These are phyloP conservation scores for Pristionchus maxplancki DNA, from an alignment of 2,888 invertebrate species.

Conservation along the genomic window DNA sequence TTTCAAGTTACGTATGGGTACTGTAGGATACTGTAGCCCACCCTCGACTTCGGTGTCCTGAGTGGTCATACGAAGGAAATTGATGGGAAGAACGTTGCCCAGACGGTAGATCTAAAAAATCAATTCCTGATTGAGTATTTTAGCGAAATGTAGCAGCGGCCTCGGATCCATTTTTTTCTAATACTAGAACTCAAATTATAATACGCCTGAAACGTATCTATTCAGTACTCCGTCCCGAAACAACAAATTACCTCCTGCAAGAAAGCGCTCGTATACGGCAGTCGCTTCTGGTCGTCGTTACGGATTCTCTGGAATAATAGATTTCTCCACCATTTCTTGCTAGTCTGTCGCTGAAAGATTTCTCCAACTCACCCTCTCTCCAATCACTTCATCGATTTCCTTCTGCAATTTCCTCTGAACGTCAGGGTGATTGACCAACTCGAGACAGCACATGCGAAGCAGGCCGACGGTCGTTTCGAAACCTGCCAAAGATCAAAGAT, in stretches of 20 bases:
- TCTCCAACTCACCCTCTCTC: conserved; percentile 56
- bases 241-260: conserved; percentile 13
- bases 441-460: conserved; percentile 59
- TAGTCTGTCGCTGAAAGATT: neutral
- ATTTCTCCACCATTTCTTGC: neutral
- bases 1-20: too few species aligned
- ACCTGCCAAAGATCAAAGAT: conserved; percentile 54
- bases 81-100: neutral
- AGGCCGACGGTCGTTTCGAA: conserved; percentile 65
- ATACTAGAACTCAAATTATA: too few species aligned
- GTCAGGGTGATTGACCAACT: conserved; percentile 59
- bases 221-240: too few species aligned
- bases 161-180: too few species aligned
- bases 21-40: neutral
- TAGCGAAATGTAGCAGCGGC: neutral
- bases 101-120: neutral
- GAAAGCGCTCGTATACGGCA: conserved; percentile 24
- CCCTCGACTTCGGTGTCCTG: conserved; percentile 36
- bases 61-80: neutral
- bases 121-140: neutral
- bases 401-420: conserved; percentile 59
- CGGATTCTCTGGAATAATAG: neutral
- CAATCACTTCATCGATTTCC: conserved; percentile 60
- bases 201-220: too few species aligned
- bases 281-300: neutral